These are phyloP conservation scores for Drosophila bunnanda DNA, from an alignment of 2,888 invertebrate species.

Conservation along the genomic window DNA sequence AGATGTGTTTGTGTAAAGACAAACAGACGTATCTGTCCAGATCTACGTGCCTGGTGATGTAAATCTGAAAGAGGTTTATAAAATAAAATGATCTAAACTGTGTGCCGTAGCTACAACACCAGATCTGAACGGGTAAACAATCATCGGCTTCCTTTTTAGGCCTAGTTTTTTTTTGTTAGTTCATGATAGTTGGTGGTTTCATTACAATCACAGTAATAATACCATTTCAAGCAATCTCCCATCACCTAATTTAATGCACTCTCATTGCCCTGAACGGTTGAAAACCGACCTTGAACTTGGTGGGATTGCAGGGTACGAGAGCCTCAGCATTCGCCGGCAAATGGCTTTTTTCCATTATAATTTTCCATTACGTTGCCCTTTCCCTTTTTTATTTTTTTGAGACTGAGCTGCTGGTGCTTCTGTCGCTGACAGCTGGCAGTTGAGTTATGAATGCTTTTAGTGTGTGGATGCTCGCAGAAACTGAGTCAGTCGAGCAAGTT, in stretches of 20 bases:
- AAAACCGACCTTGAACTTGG: constrained; percentile 64
- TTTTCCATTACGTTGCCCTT: constrained; percentile 51
- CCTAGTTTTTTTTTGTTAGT: background rate
- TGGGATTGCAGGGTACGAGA: constrained; percentile 42
- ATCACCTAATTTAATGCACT: constrained; percentile 36
- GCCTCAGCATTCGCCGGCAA: constrained; percentile 32
- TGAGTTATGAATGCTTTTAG: constrained; percentile 50
- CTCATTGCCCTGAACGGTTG: constrained; percentile 41
- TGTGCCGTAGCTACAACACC: too few species aligned
- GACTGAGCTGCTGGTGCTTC: constrained; percentile 15
- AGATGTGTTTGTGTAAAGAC: too few species aligned
- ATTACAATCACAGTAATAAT: constrained; percentile 25
- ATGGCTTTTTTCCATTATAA: constrained; percentile 41
- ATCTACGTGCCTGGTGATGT: too few species aligned
- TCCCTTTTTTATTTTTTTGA: constrained; percentile 49
- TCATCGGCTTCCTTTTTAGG: background rate
- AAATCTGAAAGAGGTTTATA: too few species aligned
- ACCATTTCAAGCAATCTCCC: constrained; percentile 33
- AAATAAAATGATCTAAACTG: too few species aligned
- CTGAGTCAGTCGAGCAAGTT: constrained; percentile 45
- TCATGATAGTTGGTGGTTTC: constrained; percentile 3
- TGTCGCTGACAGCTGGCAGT: constrained; percentile 41
- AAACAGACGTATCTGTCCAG: too few species aligned
- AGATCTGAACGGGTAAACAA: background rate
- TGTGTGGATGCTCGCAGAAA: constrained; percentile 32